These are phyloP conservation scores for Cecropterus lyciades DNA, from an alignment of 1,140 invertebrate genomes.

Conservation along the genomic window DNA sequence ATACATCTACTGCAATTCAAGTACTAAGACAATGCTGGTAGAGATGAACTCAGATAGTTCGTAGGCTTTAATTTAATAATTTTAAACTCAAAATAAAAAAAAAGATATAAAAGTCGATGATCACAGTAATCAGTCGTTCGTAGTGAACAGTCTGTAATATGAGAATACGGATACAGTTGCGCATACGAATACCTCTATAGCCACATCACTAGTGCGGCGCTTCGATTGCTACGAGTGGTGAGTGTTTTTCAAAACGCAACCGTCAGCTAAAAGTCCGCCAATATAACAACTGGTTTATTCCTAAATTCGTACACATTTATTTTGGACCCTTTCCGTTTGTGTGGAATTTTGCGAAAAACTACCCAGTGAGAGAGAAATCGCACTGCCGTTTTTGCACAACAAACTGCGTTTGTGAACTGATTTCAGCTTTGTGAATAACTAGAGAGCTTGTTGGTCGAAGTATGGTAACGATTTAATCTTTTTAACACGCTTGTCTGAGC, in stretches of 20 bases:
- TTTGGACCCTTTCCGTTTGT: conserved; percentile 13
- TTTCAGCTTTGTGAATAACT: neutral
- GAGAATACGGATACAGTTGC: neutral
- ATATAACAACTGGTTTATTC: conserved; percentile 20
- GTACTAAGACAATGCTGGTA: no score
- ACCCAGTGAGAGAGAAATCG: conserved; percentile 1
- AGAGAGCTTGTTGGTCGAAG: neutral
- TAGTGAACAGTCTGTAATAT: no score
- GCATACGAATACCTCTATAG: neutral
- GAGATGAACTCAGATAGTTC: no score
- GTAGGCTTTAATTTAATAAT: no score
- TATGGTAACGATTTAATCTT: neutral
- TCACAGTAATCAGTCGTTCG: no score
- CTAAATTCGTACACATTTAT: conserved; percentile 26
- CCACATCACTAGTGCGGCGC: neutral
- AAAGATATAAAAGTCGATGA: no score
- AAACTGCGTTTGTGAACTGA: conserved; percentile 1
- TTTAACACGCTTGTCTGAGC: no score
- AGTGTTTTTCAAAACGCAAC: conserved; percentile 13
- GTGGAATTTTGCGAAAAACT: conserved; percentile 21
- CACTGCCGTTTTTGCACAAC: neutral
- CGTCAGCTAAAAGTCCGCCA: conserved; percentile 13
- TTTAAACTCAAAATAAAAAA: no score
- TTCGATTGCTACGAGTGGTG: conserved; percentile 7
- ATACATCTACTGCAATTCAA: no score